Base-by-base conservation (phyloP, 2,888 invertebrate species). In the Rotaria magnacalcarata region DNA sequence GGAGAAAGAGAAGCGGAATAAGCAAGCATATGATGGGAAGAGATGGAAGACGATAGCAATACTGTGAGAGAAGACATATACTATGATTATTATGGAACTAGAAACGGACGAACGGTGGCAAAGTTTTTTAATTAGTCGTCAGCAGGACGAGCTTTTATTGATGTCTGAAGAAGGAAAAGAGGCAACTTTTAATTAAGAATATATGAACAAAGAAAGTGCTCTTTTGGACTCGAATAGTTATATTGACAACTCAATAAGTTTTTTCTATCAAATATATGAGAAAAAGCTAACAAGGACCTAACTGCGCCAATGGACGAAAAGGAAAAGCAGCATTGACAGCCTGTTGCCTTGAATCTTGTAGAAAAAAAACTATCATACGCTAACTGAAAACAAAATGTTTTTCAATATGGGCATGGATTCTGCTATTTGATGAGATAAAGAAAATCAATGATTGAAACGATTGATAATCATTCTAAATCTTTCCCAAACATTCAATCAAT, bases 61-160 rank as follows among this genome's bases (percentile, higher is more conserved):
- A 10, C 16, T 34, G 34, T 34, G 19, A 67, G 27, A 67, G 34
- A 67, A 67, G 67, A 67, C 67, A 67, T 67, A 7, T 67, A 67
- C 67, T 16, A 34, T 34, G 16, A 67, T 67, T 67, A 67, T 34
- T 16, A 67, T 67, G 67, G 67, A 67, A 67, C 27, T 14, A n/a
- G 67, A 16, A 67, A 67, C 14, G 14, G 14, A 67, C 27, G 67
- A 67, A 41, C 19, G 67, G 34, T 67, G 67, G 67, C 67, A 67
- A 67, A 67, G 34, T 67, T 67, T 67, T 67, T 67, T 67, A 67
- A 67, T 67, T 67, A 67, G 67, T 41, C 67, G 16, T 67, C 14
- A 5, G 27, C 27, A 19, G 34, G 27, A 34, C 27, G 27, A 67
- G 34, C 34, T 67, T 67, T 67, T 67, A 67, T 67, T 67, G 7